Conservation (phyloP, 2,888 invertebrate species). For the Psylliodes chrysocephalus region DNA sequence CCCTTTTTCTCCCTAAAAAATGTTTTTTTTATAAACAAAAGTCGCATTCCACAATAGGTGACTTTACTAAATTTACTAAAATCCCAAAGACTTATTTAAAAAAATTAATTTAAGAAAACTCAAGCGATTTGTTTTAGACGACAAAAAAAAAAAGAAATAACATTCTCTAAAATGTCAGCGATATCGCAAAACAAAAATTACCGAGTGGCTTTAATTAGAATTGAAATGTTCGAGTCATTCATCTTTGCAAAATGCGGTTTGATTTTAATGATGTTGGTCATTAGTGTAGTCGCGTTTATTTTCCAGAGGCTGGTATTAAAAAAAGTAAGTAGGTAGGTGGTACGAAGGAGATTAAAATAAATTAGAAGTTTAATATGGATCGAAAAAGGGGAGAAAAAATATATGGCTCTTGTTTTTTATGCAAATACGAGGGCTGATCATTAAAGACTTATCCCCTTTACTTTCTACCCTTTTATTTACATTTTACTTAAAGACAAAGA, state of each 20-base stretch:
- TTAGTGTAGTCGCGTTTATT: conserved; percentile 21
- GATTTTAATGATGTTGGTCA: conserved; percentile 36
- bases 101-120: no score
- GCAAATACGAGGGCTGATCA: background rate
- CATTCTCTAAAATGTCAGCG: background rate
- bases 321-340: background rate
- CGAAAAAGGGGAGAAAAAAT: conserved; percentile 2
- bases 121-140: background rate
- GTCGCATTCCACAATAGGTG: no score
- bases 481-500: no score
- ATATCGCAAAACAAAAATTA: conserved; percentile 6
- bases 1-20: no score
- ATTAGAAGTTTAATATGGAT: conserved; percentile 11
- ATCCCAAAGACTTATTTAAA: no score
- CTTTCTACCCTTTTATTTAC: no score
- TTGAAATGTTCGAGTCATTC: conserved; percentile 32
- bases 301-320: background rate
- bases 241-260: conserved; percentile 34
- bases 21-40: no score
- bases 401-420: background rate
- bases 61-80: no score
- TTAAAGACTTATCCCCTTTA: background rate
- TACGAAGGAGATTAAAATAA: conserved; percentile 4
- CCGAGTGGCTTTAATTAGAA: conserved; percentile 31
- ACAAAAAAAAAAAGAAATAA: background rate